Conservation (phyloP, 2,113 vertebrate genomes). For the Tragelaphus scriptus region DNA sequence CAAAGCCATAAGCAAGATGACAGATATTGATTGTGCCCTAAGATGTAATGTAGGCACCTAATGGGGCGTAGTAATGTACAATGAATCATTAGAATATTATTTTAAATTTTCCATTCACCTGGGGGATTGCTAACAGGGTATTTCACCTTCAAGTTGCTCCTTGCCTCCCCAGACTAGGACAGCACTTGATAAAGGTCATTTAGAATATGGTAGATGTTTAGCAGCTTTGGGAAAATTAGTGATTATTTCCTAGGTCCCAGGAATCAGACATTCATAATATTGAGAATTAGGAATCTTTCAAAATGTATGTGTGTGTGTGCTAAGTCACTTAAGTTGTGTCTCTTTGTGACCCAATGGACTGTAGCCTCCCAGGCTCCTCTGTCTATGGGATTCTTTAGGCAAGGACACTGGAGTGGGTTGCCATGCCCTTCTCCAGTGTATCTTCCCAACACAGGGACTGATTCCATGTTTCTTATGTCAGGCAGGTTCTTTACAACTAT, state of each 20-base stretch:
- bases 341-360: neutral
- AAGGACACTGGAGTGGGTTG: neutral
- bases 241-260: neutral
- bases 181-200: conserved; percentile 56
- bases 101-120: conserved; percentile 70
- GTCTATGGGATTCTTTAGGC: neutral
- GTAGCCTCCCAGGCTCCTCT: neutral
- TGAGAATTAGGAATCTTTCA: neutral
- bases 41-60: conserved; percentile 72
- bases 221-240: conserved; percentile 11
- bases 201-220: conserved; percentile 26
- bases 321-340: neutral
- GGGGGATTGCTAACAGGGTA: conserved; percentile 55
- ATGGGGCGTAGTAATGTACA: conserved; percentile 72
- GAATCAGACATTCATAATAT: neutral
- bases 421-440: neutral
- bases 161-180: neutral
- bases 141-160: conserved; percentile 71
- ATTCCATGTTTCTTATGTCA: neutral
- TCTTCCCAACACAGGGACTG: neutral
- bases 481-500: neutral
- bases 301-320: neutral
- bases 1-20: conserved; percentile 72
- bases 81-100: conserved; percentile 77
- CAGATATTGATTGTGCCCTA: conserved; percentile 72